These are phyloP conservation scores for Drosophila kohkoa DNA, from an alignment of 1,140 invertebrate species.

Conservation along the genomic window DNA sequence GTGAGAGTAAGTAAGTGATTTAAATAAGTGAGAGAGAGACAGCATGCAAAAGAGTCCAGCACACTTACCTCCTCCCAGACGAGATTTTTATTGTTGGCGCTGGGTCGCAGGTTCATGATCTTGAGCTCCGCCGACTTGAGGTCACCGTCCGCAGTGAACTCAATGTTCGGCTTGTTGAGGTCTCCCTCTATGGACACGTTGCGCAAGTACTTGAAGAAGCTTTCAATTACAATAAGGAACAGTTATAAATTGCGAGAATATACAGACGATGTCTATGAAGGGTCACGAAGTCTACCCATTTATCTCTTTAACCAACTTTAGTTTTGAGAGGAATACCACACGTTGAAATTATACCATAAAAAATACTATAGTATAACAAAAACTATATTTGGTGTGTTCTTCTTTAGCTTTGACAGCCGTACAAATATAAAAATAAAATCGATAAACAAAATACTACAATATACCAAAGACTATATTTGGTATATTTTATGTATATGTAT, in stretches of 20 bases:
- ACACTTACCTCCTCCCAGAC: constrained; percentile 95
- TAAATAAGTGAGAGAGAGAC: constrained; percentile 22
- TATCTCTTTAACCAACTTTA: too few species aligned
- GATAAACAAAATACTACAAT: too few species aligned
- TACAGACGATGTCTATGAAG: neutral
- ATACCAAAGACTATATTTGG: too few species aligned
- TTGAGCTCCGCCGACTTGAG: constrained; percentile 94
- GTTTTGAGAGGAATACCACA: too few species aligned
- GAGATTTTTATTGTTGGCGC: constrained; percentile 90
- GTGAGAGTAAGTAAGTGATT: too few species aligned
- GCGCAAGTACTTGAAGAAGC: constrained; percentile 90
- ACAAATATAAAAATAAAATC: too few species aligned
- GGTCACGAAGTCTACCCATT: neutral
- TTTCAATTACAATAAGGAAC: constrained; percentile 35
- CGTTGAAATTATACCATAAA: too few species aligned
- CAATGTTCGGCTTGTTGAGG: constrained; percentile 91
- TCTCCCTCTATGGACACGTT: constrained; percentile 94
- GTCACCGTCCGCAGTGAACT: constrained; percentile 95
- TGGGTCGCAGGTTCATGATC: constrained; percentile 95
- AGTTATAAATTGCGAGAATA: neutral
- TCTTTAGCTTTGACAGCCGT: too few species aligned
- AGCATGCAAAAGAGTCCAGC: constrained; percentile 49
- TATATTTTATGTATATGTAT: too few species aligned
- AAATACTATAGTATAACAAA: too few species aligned
- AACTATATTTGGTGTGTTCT: too few species aligned